phyloP scores from a whole-genome alignment of 2,797 vertebrate species.

The Phoxinus dragarum region DNA sequence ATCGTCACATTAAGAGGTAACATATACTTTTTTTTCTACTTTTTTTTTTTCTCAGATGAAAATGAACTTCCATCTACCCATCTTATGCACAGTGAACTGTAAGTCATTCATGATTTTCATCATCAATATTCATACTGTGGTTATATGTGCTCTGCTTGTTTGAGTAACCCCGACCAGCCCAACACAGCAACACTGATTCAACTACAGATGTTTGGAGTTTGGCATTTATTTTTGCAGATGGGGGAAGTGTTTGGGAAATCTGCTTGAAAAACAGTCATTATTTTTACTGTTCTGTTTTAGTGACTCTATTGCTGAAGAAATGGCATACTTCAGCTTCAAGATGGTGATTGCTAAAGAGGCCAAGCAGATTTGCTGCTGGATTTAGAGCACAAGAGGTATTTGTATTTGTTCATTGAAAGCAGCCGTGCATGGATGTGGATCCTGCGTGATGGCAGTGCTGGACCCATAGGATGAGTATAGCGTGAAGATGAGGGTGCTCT shows the following conservation, averaged over 20 bases:
- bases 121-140: neutral
- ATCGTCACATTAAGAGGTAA: neutral
- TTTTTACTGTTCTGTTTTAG: neutral
- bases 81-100: neutral
- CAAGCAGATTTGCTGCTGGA: constrained; percentile 52
- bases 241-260: neutral
- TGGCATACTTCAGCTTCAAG: constrained; percentile 21
- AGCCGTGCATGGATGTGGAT: constrained; percentile 55
- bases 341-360: constrained; percentile 38
- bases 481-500: constrained; percentile 50
- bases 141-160: neutral
- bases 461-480: constrained; percentile 42
- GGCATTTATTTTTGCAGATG: neutral
- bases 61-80: neutral
- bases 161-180: neutral
- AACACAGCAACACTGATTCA: neutral
- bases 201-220: neutral
- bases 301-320: neutral
- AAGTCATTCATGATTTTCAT: neutral
- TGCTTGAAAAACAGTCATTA: neutral
- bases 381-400: constrained; percentile 59
- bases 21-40: neutral
- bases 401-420: constrained; percentile 55
- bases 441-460: constrained; percentile 49
- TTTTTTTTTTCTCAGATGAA: neutral